Evolutionary conservation across 2,113 vertebrate genomes (phyloP).

Genomic region (Hippocampus abdominalis): DNA sequence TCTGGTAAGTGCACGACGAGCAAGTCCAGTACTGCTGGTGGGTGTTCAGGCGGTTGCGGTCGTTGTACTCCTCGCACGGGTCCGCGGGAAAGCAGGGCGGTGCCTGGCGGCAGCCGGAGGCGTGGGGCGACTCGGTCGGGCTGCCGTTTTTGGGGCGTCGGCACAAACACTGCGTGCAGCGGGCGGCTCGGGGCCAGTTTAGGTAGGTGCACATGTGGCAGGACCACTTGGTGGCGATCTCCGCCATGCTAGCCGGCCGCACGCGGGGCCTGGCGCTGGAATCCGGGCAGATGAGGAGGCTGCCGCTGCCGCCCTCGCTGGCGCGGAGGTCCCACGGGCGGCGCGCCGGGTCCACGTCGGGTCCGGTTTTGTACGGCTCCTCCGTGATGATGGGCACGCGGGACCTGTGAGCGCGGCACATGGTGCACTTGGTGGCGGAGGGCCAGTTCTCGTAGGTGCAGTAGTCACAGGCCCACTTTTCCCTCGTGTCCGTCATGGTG

Average conservation of each 20-base stretch:
- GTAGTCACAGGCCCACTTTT: constrained; percentile 94
- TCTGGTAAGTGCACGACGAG: constrained; percentile 89
- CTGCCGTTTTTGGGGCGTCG: constrained; percentile 82
- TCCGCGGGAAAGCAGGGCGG: constrained; percentile 79
- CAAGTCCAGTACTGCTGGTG: constrained; percentile 91
- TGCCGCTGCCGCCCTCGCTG: constrained; percentile 78
- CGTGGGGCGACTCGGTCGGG: constrained; percentile 87
- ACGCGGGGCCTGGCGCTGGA: constrained; percentile 91
- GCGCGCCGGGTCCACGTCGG: constrained; percentile 69
- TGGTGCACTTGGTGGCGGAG: constrained; percentile 90
- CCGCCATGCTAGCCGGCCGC: constrained; percentile 74
- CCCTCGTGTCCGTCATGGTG: constrained; percentile 90
- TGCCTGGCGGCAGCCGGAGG: constrained; percentile 81
- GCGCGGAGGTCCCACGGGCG: constrained; percentile 80
- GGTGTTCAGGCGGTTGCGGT: constrained; percentile 90
- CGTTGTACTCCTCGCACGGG: constrained; percentile 95
- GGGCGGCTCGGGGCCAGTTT: constrained; percentile 94
- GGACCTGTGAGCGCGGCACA: constrained; percentile 88
- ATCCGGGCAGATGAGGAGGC: constrained; percentile 91
- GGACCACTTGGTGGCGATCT: constrained; percentile 91
- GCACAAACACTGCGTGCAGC: constrained; percentile 95
- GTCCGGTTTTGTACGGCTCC: constrained; percentile 85
- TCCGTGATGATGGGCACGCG: constrained; percentile 90
- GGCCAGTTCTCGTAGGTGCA: constrained; percentile 96
- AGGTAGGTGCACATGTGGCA: constrained; percentile 97